Conservation (phyloP, 2,888 invertebrate species). For the Lottia scabra region DNA sequence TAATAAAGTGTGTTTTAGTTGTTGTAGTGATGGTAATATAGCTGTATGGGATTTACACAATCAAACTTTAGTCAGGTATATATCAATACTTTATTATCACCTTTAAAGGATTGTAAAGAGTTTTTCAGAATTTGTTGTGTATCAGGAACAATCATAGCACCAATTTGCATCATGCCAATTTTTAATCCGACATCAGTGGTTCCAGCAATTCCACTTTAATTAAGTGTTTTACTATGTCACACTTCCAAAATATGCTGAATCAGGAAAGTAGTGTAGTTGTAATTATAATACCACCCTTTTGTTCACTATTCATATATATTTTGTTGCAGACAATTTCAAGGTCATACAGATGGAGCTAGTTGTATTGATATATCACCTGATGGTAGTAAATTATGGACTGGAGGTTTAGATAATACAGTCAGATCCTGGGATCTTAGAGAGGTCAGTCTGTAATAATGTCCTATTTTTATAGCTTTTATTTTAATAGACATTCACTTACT, state of each 20-base stretch:
- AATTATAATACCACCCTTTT: too few species aligned
- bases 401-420: constrained; percentile 93
- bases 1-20: constrained; percentile 96
- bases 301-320: not conserved
- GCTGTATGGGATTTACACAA: constrained; percentile 97
- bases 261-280: too few species aligned
- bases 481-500: too few species aligned
- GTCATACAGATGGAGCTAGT: constrained; percentile 95
- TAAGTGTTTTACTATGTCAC: not conserved
- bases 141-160: too few species aligned
- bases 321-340: constrained; percentile 74
- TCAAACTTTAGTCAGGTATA: constrained; percentile 83
- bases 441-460: constrained; percentile 53
- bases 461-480: too few species aligned
- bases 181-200: too few species aligned
- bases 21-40: constrained; percentile 96
- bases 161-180: too few species aligned
- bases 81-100: not conserved
- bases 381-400: constrained; percentile 93
- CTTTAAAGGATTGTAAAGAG: too few species aligned
- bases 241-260: too few species aligned
- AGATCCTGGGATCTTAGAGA: constrained; percentile 94
- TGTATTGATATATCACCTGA: constrained; percentile 93
- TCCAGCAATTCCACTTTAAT: not conserved
- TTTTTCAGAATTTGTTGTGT: too few species aligned